Base-by-base conservation (phyloP, 2,888 invertebrate species). In the Pristionchus arcanus region DNA sequence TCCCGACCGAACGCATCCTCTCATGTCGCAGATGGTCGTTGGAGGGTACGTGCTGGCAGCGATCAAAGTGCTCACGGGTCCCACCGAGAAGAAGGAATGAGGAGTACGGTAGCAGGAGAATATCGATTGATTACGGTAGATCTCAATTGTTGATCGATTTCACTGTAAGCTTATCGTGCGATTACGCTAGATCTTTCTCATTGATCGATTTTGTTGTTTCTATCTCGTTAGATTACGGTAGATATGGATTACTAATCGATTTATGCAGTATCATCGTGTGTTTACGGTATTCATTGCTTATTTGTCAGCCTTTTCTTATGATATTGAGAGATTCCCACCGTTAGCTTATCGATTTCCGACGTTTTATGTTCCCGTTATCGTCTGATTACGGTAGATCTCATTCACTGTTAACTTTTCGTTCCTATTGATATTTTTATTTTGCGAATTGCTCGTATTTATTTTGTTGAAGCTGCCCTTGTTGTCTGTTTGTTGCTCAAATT, bases 31-130 rank as follows among this genome's bases (percentile, higher is more conserved):
- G 97, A 97, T 97, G 95, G 97, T 97, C 83, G 97, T 97, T 90
- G 97, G 98, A 94, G 99, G 99, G 0, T 98, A 97, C 96, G 96
- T 99, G 91, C 96, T 99, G 92, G 97, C 97, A 91, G 98, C 97
- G 49, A 96, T 96, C 31, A 95, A 95, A 89, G 95, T 96, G 42
- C 87, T 91, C 59, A 87, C 21, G 34, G 74, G 21, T 71, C 42
- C 71, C 34, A 25, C 71, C 34, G 34, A 49, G n/a, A 42, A n/a
- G 85, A 68, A 28, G 31, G 53, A 42, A 5, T 86, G 71, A 90
- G 55, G 83, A n/a, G n/a, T 83, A 83, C 83, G 83, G 83, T 83
- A 55, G 83, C 2, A 9, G 28, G 37, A 34, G 5, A 21, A 34
- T 77, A 83, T 83, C 83, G 83, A 83, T 55, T 31, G 83, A 37